A percentile compares a stretch with the other conserved stretches of the same genome.
These are phyloP conservation scores for Pseudomyrmex concolor DNA, from an alignment of 1,140 invertebrate genomes.

Conservation along the genomic window DNA sequence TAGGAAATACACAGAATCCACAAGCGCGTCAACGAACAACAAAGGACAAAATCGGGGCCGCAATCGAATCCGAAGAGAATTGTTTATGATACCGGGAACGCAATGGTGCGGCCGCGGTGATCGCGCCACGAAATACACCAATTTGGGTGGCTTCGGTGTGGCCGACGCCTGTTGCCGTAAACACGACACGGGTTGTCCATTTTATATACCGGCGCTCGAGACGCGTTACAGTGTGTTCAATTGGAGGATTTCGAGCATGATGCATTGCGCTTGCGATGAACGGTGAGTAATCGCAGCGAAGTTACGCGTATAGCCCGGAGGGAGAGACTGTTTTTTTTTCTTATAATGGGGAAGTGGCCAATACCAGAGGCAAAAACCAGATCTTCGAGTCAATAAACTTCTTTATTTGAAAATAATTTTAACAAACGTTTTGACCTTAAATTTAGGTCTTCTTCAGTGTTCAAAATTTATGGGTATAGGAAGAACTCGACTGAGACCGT, in stretches of 20 bases:
- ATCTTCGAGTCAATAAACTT: too few species aligned
- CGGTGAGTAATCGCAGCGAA: constrained; percentile 86
- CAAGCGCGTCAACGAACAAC: constrained; percentile 30
- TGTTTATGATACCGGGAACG: constrained; percentile 91
- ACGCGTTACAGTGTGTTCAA: constrained; percentile 93
- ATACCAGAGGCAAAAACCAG: too few species aligned
- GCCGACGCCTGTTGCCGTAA: constrained; percentile 93
- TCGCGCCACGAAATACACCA: constrained; percentile 89
- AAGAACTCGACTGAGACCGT: too few species aligned
- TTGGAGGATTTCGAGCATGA: constrained; percentile 93
- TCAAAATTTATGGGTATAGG: too few species aligned
- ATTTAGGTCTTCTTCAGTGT: too few species aligned
- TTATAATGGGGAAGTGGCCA: too few species aligned
- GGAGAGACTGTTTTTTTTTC: too few species aligned
- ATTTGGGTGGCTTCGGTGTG: constrained; percentile 90
- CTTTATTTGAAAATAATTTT: too few species aligned
- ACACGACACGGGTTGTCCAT: constrained; percentile 93
- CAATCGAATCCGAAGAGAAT: constrained; percentile 85
- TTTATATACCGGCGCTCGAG: constrained; percentile 91
- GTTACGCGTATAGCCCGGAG: too few species aligned
- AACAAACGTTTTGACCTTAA: too few species aligned
- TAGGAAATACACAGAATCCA: constrained; percentile 57
- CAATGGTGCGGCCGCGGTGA: constrained; percentile 95
- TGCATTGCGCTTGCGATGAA: constrained; percentile 95
- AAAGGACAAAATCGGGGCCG: constrained; percentile 56